phyloP scores from a whole-genome alignment of 2,113 vertebrate genomes.

The Oenanthe melanoleuca region DNA sequence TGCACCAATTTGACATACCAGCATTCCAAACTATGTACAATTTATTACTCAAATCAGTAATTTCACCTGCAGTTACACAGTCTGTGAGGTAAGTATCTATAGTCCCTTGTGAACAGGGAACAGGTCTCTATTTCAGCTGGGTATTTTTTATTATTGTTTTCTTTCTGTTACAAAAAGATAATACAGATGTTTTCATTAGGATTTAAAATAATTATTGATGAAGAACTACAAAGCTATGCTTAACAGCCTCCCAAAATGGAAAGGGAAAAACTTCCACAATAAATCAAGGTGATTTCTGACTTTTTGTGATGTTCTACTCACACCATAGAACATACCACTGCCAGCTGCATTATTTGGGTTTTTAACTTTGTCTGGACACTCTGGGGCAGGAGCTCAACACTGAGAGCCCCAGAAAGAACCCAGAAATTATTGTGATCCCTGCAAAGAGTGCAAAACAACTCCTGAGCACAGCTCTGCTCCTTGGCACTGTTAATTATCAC shows the following conservation, averaged over 20 bases:
- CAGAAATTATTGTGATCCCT: rapidly evolving
- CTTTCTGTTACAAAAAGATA: not conserved
- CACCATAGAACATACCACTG: not conserved
- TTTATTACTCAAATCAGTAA: not conserved
- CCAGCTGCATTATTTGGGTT: rapidly evolving
- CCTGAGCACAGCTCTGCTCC: rapidly evolving
- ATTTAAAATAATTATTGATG: not conserved
- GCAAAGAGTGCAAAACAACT: not conserved
- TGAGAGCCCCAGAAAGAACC: not conserved
- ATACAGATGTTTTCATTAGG: rapidly evolving
- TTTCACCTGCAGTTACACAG: not conserved
- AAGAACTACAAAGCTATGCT: not conserved
- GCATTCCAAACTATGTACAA: rapidly evolving
- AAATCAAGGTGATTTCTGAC: not conserved
- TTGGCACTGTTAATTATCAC: not conserved
- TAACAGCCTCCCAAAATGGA: not conserved
- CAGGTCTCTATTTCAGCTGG: not conserved
- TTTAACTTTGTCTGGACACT: not conserved
- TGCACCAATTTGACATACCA: not conserved
- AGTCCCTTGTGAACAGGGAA: not conserved
- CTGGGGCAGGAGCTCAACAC: not conserved
- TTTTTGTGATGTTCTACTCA: not conserved
- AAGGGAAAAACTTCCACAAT: not conserved
- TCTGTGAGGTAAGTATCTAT: not conserved
- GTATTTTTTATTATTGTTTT: not conserved